Evolutionary conservation across 2,888 invertebrate species (phyloP), one percentile per base, ranked within the genome.

Genomic region (Ormyrus rosae): DNA sequence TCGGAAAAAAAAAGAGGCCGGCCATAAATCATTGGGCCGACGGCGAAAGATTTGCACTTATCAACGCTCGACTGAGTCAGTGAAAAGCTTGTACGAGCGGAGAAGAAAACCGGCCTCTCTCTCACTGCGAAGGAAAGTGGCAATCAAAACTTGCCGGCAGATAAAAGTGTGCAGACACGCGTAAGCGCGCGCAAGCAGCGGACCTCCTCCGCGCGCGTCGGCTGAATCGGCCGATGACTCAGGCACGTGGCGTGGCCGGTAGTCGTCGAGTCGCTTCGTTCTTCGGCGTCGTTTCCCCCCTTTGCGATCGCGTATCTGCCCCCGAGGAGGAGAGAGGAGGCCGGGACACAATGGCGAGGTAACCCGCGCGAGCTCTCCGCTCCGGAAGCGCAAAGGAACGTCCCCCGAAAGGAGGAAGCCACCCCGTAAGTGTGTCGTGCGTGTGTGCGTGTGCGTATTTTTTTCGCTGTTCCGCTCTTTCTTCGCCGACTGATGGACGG

Each of bases 61-160:
- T 65, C 60, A 48, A 72, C 67, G 72, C 34, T 60, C 67, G 71
- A 61, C 61, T 72, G 67, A 72, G 34, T 78, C 61, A 68, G 34
- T 68, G 56, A 72, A 77, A 77, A 63, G 10, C 53, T 13, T 13
- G 13, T 34, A 19, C 19, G 19, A 19, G 19, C 19, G 34, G 34
- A 34, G 34, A 34, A 34, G 34, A 34, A 34, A 34, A 34, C 34
- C 34, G 34, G 19, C 55, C 76, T 53, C 53, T 58, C 48, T 19
- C 51, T 51, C 65, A 51, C 9, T 46, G 45, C 13, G 50, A 48
- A 68, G 73, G 46, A 73, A 79, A 79, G 72, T 69, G 65, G 68
- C 63, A 68, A 79, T 79, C 63, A 79, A 68, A 68, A 79, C 56
- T 73, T 68, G 13, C 72, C 67, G 68, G 13, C 6, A 75, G 50